A percentile compares a stretch with the other conserved stretches of the same genome.
Conservation (phyloP, 2,113 vertebrate genomes). For the Uria aalge region DNA sequence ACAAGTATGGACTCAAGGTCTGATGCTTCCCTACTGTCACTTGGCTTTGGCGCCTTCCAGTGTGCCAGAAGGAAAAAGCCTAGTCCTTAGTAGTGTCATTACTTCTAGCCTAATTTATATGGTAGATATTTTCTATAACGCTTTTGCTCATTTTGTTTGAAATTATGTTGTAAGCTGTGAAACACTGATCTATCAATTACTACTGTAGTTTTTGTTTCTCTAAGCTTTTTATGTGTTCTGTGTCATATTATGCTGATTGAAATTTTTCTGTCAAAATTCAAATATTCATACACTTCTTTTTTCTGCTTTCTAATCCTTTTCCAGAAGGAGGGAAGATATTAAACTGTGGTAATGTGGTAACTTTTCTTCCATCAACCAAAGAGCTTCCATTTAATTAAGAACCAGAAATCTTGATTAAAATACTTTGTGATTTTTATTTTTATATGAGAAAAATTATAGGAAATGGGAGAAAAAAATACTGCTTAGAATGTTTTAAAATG, state of each 20-base stretch:
- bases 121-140: background rate
- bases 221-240: background rate
- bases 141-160: background rate
- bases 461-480: background rate
- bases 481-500: background rate
- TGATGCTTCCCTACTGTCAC: background rate
- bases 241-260: background rate
- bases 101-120: background rate
- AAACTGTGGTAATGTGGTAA: background rate
- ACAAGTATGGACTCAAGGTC: too few species aligned
- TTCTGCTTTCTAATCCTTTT: background rate
- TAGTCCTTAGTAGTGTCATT: background rate
- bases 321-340: background rate
- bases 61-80: background rate
- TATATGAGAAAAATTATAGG: background rate
- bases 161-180: background rate
- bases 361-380: background rate
- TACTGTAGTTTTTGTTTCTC: background rate
- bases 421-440: background rate
- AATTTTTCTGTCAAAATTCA: background rate
- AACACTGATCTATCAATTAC: background rate
- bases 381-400: background rate
- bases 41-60: background rate
- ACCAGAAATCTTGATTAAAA: background rate
- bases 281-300: background rate